Conservation (phyloP, 2,113 vertebrate species). For the Pterocles orientalis region DNA sequence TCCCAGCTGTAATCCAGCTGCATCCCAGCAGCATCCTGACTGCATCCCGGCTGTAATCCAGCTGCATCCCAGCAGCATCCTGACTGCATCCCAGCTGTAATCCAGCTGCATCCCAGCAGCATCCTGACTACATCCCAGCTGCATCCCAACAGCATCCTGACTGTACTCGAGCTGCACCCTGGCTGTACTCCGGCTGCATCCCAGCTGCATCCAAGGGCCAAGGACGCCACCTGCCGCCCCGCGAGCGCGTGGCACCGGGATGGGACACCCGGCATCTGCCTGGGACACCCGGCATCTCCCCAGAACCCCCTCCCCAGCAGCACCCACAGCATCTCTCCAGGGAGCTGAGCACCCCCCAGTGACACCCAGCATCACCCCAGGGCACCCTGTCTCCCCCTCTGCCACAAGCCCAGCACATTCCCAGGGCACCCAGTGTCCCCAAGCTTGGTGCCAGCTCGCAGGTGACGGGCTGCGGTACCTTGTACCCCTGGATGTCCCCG, state of each 20-base stretch:
- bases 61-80: accelerated
- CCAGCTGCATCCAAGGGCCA: not conserved
- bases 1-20: too few relatives aligned
- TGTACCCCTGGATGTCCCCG: conserved; percentile 97
- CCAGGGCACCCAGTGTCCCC: not conserved
- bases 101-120: accelerated
- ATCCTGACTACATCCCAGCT: not conserved
- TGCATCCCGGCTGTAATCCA: not conserved
- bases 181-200: not conserved
- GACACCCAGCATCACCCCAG: not conserved
- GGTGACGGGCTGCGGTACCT: conserved; percentile 69
- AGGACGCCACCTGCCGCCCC: conserved; percentile 38
- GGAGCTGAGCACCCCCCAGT: not conserved
- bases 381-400: not conserved
- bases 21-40: accelerated
- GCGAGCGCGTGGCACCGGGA: not conserved
- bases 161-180: not conserved
- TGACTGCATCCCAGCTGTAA: not conserved
- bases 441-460: not conserved
- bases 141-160: accelerated
- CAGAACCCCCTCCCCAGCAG: not conserved
- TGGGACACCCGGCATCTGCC: not conserved
- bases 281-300: not conserved
- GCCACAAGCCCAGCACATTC: not conserved
- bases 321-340: not conserved